Base-by-base conservation (phyloP, 2,113 vertebrate genomes). In the Pterocles gutturalis region DNA sequence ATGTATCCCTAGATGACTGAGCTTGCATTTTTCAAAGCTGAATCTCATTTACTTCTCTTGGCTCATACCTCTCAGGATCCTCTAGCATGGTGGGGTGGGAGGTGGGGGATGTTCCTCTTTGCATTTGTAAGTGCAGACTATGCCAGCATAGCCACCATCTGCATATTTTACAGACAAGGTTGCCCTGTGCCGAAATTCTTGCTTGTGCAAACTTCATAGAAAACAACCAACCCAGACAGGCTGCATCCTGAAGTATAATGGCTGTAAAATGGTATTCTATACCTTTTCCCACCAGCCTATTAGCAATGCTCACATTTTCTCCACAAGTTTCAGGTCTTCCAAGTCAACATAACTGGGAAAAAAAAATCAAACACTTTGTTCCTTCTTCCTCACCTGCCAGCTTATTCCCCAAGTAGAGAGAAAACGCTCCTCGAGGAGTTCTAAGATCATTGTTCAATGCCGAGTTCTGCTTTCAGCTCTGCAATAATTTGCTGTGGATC, bases 41-140 rank as follows among this genome's bases (percentile, higher is more conserved):
- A 92, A 84, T 79, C 54, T 89, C 53, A 82, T 92, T 95, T 95
- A 25, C 61, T 93, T 75, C 69, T 57, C 70, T 82, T 91, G 87
- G 73, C 49, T 95, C 38, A 17, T 41, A n/a, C 13, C 7, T 51
- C 77, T 46, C 57, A 85, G n/a, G 31, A 79, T 89, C 28, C 49
- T 84, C 66, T 48, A n/a, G 21, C 28, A 64, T 12, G 65, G 46
- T 38, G 31, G 17, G 73, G 45, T 85, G 29, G 70, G 49, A 90
- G 24, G 38, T 46, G 15, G 25, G 53, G 29, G 18, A 71, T 49
- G 62, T 31, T 89, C 20, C 69, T 82, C 65, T 86, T 66, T 54
- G 80, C 48, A 82, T 60, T 75, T 90, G 1, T 65, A 77, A 96
- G 26, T 33, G 65, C 80, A 82, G 36, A 28, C 84, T 91, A 55